Conservation (phyloP, 2,797 vertebrate species). For the Spatula versicolor region DNA sequence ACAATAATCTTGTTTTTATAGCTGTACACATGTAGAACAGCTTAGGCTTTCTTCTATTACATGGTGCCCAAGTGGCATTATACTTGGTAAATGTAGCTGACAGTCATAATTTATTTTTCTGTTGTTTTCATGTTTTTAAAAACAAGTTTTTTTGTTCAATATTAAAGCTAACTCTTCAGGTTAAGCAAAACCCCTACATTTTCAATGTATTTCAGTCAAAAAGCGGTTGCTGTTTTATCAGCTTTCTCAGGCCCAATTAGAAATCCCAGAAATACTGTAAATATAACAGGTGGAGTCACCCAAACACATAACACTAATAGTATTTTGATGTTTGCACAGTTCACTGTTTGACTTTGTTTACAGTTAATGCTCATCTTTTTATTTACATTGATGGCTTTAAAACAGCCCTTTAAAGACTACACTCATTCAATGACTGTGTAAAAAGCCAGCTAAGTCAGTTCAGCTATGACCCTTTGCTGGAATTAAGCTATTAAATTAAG, state of each 20-base stretch:
- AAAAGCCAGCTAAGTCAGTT: not conserved
- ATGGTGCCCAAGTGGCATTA: not conserved
- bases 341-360: not conserved
- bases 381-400: not conserved
- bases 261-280: not conserved
- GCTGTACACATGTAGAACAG: not conserved
- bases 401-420: not conserved
- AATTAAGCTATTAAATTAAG: not conserved
- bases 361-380: not conserved
- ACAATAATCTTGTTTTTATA: slow-evolving; percentile 49
- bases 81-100: not conserved
- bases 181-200: not conserved
- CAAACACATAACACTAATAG: not conserved
- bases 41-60: not conserved
- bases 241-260: not conserved
- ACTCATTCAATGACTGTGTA: not conserved
- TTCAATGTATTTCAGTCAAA: not conserved
- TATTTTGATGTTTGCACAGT: not conserved
- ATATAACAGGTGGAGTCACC: not conserved
- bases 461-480: not conserved
- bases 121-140: not conserved
- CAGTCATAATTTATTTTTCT: not conserved
- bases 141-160: not conserved
- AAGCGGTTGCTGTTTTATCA: not conserved
- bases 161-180: not conserved